Base-by-base conservation (phyloP, 2,113 vertebrate species). In the Upupa epops region DNA sequence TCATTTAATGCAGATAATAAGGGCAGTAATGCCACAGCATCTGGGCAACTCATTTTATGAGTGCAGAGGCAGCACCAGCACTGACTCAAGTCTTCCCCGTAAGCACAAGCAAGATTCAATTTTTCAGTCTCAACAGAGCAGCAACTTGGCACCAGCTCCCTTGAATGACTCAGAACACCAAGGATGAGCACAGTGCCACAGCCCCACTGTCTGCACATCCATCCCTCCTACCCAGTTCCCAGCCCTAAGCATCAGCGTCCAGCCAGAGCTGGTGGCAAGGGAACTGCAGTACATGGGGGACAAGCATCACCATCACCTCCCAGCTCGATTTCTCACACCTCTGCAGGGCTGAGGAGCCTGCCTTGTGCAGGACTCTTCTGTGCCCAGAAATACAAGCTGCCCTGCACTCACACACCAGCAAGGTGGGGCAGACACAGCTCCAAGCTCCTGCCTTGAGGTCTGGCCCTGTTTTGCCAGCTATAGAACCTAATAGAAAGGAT, bases 31-130 rank as follows among this genome's bases (percentile, higher is more conserved):
- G 45, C 65, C 77, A 83, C 45, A 72, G 88, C 90, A 90, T 86
- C 49, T 65, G 31, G 40, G 66, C 49, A 88, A 51, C 69, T 37
- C 10, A 83, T 12, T 46, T 49, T 49, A 29, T 29, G 1, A 31
- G 42, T 63, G 51, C n/a, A 87, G 36, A 11, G 78, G 55, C 91
- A 94, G 89, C 84, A 82, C 58, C 63, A 58, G 22, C 63, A 66
- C 74, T 95, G 93, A 95, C 87, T 95, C 89, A 92, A 92, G 51
- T 32, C 68, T 95, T 94, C 87, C 84, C 89, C 91, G 93, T 93
- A 93, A 86, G 42, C 83, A 71, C 26, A 83, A 36, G 60, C 59
- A 89, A 94, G 94, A 96, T 92, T 91, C 17, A 91, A 94, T 95
- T 94, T 87, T 84, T 84, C 81, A 60, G 59, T 69, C 0, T 0